These are phyloP conservation scores for Thamnophis sirtalis DNA, from an alignment of 2,113 vertebrate species.

Conservation along the genomic window DNA sequence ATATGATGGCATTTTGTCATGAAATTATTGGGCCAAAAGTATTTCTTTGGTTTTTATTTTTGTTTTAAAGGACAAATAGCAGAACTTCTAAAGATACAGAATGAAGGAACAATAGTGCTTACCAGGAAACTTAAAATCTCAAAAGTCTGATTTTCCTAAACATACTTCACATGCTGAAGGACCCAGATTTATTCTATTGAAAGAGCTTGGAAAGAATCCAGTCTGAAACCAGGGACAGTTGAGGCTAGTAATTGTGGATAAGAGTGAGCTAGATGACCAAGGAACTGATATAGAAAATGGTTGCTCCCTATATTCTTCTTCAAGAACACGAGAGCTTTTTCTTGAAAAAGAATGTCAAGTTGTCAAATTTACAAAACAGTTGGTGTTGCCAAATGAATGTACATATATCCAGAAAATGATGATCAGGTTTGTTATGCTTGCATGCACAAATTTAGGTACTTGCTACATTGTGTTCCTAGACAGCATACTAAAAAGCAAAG, in stretches of 20 bases:
- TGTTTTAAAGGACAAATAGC: neutral
- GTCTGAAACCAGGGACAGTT: neutral
- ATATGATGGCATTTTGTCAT: neutral
- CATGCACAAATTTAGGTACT: neutral
- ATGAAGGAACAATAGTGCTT: neutral
- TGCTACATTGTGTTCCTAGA: neutral
- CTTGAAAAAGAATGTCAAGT: neutral
- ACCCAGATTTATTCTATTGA: neutral
- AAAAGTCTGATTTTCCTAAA: neutral
- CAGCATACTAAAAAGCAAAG: too few relatives aligned
- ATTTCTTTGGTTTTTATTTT: neutral
- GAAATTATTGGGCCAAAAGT: neutral
- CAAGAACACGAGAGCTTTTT: neutral
- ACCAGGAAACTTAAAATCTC: neutral
- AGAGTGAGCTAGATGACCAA: neutral
- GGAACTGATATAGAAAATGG: neutral
- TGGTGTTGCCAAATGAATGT: neutral
- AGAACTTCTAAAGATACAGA: neutral
- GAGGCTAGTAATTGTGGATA: neutral
- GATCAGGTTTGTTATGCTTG: neutral
- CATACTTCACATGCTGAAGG: neutral
- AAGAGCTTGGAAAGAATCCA: neutral
- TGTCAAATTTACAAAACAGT: neutral
- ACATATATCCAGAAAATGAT: neutral
- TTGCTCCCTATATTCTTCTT: neutral